Evolutionary conservation across 2,888 invertebrate species (phyloP).

Genomic region (Rhingia campestris): DNA sequence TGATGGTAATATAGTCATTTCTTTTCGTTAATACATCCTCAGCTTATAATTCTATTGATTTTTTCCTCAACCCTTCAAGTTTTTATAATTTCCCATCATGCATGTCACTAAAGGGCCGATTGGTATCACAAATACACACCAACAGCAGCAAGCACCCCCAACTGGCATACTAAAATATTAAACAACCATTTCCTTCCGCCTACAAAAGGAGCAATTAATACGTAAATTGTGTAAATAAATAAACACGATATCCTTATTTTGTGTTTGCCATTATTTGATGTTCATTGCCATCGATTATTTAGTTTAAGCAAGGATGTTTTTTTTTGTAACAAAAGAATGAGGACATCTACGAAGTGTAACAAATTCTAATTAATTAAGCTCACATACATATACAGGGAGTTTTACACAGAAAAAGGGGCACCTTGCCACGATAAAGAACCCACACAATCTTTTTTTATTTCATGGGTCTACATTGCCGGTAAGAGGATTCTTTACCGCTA

Average conservation of each 20-base stretch:
- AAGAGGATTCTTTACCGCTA: conserved; percentile 21
- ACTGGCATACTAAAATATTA: too few relatives aligned
- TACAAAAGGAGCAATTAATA: neutral
- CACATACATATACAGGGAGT: neutral
- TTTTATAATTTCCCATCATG: too few relatives aligned
- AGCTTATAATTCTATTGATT: too few relatives aligned
- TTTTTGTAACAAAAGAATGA: conserved; percentile 13
- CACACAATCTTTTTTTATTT: neutral
- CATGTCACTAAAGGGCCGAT: too few relatives aligned
- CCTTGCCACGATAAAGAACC: neutral
- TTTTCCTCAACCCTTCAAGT: too few relatives aligned
- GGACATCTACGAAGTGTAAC: neutral
- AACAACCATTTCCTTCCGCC: too few relatives aligned
- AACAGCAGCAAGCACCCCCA: too few relatives aligned
- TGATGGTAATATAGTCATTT: too few relatives aligned
- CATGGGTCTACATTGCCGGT: conserved; percentile 22
- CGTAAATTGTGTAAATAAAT: conserved; percentile 11
- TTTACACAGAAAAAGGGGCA: conserved; percentile 1
- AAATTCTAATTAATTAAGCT: conserved; percentile 38
- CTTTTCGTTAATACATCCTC: too few relatives aligned
- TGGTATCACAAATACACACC: too few relatives aligned
- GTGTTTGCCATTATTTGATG: conserved; percentile 2
- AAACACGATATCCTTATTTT: conserved; percentile 13
- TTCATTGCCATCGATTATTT: conserved; percentile 36
- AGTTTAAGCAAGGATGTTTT: neutral